Conservation (phyloP, 2,888 invertebrate species). For the Drosophila putrida region DNA sequence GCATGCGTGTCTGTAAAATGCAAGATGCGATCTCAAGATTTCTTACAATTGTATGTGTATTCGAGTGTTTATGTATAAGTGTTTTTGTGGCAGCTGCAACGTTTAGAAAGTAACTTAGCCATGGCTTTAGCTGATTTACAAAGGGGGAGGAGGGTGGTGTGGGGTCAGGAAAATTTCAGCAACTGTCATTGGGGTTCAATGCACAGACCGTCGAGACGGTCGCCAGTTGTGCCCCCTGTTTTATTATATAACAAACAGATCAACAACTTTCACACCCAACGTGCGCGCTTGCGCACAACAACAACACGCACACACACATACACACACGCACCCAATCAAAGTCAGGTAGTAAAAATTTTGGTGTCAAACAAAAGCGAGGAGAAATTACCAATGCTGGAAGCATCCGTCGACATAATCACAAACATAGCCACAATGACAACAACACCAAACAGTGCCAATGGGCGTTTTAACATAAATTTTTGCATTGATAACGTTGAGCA, state of each 20-base stretch:
- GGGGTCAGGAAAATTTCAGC: constrained; percentile 76
- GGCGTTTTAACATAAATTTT: constrained; percentile 29
- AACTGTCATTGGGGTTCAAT: constrained; percentile 80
- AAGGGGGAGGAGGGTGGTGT: background rate
- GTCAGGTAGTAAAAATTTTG: constrained; percentile 36
- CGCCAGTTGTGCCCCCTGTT: background rate
- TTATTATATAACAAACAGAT: constrained; percentile 76
- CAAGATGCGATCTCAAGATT: constrained; percentile 66
- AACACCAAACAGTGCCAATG: constrained; percentile 34
- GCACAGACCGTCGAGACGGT: constrained; percentile 58
- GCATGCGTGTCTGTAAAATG: constrained; percentile 60
- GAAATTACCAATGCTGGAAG: constrained; percentile 77
- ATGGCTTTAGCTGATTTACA: constrained; percentile 4
- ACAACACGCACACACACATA: constrained; percentile 41
- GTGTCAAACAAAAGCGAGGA: constrained; percentile 54
- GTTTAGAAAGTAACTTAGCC: constrained; percentile 74
- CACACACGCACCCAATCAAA: constrained; percentile 56
- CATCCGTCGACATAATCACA: constrained; percentile 72
- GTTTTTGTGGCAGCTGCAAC: constrained; percentile 43
- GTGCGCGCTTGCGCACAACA: constrained; percentile 41
- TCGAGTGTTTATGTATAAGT: constrained; percentile 14
- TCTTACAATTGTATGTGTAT: constrained; percentile 33
- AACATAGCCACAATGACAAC: constrained; percentile 40
- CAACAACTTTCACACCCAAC: constrained; percentile 80
- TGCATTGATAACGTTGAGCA: constrained; percentile 47